A percentile compares a stretch with the other conserved stretches of the same genome.
Evolutionary conservation across 2,888 invertebrate genomes (phyloP).

Genomic region (Cremastinae sp.): DNA sequence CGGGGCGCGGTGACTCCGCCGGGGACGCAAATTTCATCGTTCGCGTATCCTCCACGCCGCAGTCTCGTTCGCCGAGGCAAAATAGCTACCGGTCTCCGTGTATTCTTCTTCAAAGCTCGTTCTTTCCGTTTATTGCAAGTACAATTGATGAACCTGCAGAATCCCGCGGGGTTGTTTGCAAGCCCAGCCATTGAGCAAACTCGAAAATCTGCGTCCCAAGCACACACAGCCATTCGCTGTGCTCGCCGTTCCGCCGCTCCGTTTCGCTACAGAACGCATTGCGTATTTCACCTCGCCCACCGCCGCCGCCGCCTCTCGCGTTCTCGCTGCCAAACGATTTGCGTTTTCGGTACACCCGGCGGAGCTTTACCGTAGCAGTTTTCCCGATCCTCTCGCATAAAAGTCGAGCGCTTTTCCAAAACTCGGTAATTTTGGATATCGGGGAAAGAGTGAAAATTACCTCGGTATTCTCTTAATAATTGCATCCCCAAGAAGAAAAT

Average conservation of each 20-base stretch:
- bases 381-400: slow-evolving; percentile 48
- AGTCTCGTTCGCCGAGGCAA: slow-evolving; percentile 63
- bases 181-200: slow-evolving; percentile 13
- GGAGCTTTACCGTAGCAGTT: slow-evolving; percentile 37
- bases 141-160: slow-evolving; percentile 67
- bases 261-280: slow-evolving; percentile 52
- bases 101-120: slow-evolving; percentile 66
- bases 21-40: slow-evolving; percentile 64
- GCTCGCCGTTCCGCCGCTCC: slow-evolving; percentile 18
- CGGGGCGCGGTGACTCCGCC: slow-evolving; percentile 65
- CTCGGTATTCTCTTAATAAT: slow-evolving; percentile 38
- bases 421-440: slow-evolving; percentile 5
- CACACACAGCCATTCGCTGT: slow-evolving; percentile 2
- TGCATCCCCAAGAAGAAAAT: slow-evolving; percentile 2
- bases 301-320: slow-evolving; percentile 25
- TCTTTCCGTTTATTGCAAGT: slow-evolving; percentile 68
- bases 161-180: slow-evolving; percentile 38
- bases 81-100: slow-evolving; percentile 68
- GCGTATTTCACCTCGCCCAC: slow-evolving; percentile 50
- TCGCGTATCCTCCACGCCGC: slow-evolving; percentile 60
- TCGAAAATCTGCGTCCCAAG: neutral
- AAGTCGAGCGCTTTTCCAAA: slow-evolving; percentile 51
- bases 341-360: slow-evolving; percentile 40
- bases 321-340: slow-evolving; percentile 46
- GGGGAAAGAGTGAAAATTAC: slow-evolving; percentile 45